Conservation (phyloP, 1,140 invertebrate genomes). For the Lepidurus arcticus region DNA sequence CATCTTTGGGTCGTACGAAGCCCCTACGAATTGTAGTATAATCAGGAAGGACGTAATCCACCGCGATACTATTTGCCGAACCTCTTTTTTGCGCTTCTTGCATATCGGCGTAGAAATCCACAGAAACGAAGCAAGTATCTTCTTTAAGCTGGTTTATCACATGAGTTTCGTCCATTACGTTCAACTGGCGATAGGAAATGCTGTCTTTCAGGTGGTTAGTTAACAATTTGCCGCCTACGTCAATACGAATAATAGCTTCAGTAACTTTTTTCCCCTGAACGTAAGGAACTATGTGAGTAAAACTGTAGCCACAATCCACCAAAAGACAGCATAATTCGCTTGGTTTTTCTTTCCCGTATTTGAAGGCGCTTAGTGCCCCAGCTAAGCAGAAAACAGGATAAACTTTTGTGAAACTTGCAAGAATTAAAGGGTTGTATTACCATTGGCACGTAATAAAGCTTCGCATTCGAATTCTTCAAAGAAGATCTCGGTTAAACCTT, state of each 20-base stretch:
- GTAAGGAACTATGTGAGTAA: slow-evolving; percentile 90
- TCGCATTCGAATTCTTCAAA: slow-evolving; percentile 96
- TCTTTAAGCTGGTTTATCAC: slow-evolving; percentile 99
- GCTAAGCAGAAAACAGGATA: slow-evolving; percentile 47
- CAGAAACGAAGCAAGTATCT: slow-evolving; percentile 90
- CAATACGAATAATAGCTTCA: slow-evolving; percentile 72
- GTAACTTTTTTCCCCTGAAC: slow-evolving; percentile 79
- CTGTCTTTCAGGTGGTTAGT: slow-evolving; percentile 98
- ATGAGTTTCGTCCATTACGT: slow-evolving; percentile 99
- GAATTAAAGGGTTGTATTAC: slow-evolving; percentile 15
- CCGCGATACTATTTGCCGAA: slow-evolving; percentile 59
- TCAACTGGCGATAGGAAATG: slow-evolving; percentile 91
- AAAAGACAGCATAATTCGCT: slow-evolving; percentile 69
- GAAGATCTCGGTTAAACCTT: slow-evolving; percentile 89
- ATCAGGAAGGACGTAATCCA: slow-evolving; percentile 94
- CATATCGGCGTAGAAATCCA: slow-evolving; percentile 81
- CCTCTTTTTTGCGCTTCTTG: slow-evolving; percentile 61
- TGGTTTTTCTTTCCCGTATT: slow-evolving; percentile 50
- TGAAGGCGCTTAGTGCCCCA: slow-evolving; percentile 50
- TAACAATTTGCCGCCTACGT: slow-evolving; percentile 93
- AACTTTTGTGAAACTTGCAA: slow-evolving; percentile 12
- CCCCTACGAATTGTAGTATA: slow-evolving; percentile 80
- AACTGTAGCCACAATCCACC: slow-evolving; percentile 91
- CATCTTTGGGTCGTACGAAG: slow-evolving; percentile 58
- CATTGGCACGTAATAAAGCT: slow-evolving; percentile 54